These are phyloP conservation scores for Drosophila basisetae DNA, from an alignment of 2,888 invertebrate species.

Conservation along the genomic window DNA sequence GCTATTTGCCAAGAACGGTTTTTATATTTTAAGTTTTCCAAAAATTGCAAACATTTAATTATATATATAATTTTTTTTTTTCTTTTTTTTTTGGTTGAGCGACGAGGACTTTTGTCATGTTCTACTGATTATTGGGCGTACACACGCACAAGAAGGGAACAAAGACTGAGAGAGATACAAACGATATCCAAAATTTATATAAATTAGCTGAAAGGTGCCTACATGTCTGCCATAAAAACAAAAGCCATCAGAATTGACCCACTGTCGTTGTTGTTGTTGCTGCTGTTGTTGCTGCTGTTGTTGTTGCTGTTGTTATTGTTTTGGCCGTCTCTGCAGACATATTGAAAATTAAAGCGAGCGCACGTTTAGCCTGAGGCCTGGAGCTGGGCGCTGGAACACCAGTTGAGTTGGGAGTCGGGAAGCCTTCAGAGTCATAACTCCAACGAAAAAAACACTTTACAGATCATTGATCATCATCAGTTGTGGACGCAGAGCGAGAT, in stretches of 20 bases:
- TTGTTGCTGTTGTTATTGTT: slow-evolving; percentile 31
- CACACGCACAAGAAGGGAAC: slow-evolving; percentile 2
- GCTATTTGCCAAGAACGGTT: slow-evolving; percentile 14
- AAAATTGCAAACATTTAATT: slow-evolving; percentile 41
- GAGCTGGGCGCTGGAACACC: background rate
- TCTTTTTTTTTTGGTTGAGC: slow-evolving; percentile 4
- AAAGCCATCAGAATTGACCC: slow-evolving; percentile 76
- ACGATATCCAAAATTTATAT: slow-evolving; percentile 50
- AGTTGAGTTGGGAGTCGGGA: slow-evolving; percentile 12
- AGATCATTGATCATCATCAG: slow-evolving; percentile 83
- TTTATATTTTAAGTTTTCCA: slow-evolving; percentile 2
- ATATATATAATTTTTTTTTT: slow-evolving; percentile 12
- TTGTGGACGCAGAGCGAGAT: slow-evolving; percentile 30
- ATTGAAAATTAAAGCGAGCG: slow-evolving; percentile 79
- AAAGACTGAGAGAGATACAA: slow-evolving; percentile 22
- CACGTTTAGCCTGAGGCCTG: slow-evolving; percentile 68
- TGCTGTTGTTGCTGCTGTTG: slow-evolving; percentile 27
- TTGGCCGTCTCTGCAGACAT: slow-evolving; percentile 57
- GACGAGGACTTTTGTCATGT: slow-evolving; percentile 22
- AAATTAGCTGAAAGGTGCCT: slow-evolving; percentile 78
- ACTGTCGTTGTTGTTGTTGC: slow-evolving; percentile 51
- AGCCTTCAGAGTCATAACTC: slow-evolving; percentile 58
- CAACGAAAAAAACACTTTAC: slow-evolving; percentile 77
- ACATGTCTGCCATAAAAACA: slow-evolving; percentile 81
- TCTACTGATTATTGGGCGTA: slow-evolving; percentile 21